Percentiles rank a stretch among this genome's conserved stretches.
These are phyloP conservation scores for Heterochromis multidens DNA, from an alignment of 2,113 vertebrate genomes.

Conservation along the genomic window DNA sequence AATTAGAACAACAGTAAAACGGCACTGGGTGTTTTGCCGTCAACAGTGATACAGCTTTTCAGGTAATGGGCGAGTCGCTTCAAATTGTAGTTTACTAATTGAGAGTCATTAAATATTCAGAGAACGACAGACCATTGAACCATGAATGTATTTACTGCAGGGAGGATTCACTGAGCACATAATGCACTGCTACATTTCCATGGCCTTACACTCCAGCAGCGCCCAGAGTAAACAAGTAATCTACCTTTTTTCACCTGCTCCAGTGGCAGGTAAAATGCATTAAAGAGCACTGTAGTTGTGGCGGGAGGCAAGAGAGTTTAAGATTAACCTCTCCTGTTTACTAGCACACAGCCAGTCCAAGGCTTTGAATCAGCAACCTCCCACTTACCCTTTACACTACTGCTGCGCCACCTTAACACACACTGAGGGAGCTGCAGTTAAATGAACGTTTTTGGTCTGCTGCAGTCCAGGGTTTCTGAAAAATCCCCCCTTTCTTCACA, in stretches of 20 bases:
- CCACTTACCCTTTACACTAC: background rate
- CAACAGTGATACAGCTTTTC: background rate
- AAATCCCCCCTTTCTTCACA: background rate
- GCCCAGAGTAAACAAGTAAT: conserved; percentile 5
- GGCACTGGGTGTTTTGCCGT: background rate
- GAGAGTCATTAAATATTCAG: conserved; percentile 38
- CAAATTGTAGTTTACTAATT: conserved; percentile 8
- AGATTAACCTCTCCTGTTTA: background rate
- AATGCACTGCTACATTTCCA: conserved; percentile 21
- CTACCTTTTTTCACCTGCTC: background rate
- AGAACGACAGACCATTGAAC: background rate
- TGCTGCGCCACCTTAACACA: conserved; percentile 17
- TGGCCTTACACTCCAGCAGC: background rate
- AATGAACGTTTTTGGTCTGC: background rate
- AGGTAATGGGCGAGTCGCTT: background rate
- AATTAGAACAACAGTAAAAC: conserved; percentile 6
- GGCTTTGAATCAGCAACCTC: conserved; percentile 9
- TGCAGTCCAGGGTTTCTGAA: background rate
- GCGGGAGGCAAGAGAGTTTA: background rate
- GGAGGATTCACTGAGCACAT: conserved; percentile 22
- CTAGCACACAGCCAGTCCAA: background rate
- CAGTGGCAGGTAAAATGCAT: background rate
- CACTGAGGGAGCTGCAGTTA: conserved; percentile 13
- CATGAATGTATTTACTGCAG: conserved; percentile 23
- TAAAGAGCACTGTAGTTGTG: background rate